These are phyloP conservation scores for Cryptosula pallasiana DNA, from an alignment of 2,888 invertebrate species.

Conservation along the genomic window DNA sequence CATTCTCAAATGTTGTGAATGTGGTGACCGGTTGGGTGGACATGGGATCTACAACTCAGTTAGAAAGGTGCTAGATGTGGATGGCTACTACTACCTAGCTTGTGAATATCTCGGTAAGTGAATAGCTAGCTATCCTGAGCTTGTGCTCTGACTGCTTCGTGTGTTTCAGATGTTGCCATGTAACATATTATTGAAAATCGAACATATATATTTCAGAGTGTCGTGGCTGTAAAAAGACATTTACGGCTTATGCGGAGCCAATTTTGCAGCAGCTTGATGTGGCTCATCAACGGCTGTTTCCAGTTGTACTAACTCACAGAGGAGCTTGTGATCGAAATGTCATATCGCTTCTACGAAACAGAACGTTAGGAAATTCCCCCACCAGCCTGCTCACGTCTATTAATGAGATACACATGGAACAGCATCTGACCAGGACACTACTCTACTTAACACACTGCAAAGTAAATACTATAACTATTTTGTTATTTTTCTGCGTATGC, in stretches of 20 bases:
- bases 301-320: neutral
- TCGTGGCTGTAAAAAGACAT: neutral
- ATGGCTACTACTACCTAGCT: conserved; percentile 31
- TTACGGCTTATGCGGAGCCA: neutral
- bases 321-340: neutral
- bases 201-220: neutral
- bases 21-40: neutral
- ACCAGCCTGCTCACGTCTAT: neutral
- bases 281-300: neutral
- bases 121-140: neutral
- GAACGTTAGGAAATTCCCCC: neutral
- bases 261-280: neutral
- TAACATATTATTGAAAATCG: neutral
- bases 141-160: no score
- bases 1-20: neutral
- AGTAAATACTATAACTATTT: no score
- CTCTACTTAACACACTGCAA: neutral
- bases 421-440: neutral
- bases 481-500: no score
- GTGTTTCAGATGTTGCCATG: no score
- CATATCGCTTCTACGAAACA: neutral
- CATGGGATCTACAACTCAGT: conserved; percentile 27
- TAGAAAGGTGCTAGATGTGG: conserved; percentile 31
- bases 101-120: conserved; percentile 28
- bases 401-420: neutral